Base-by-base conservation (phyloP, 2,113 vertebrate genomes). In the Mirza zaza region DNA sequence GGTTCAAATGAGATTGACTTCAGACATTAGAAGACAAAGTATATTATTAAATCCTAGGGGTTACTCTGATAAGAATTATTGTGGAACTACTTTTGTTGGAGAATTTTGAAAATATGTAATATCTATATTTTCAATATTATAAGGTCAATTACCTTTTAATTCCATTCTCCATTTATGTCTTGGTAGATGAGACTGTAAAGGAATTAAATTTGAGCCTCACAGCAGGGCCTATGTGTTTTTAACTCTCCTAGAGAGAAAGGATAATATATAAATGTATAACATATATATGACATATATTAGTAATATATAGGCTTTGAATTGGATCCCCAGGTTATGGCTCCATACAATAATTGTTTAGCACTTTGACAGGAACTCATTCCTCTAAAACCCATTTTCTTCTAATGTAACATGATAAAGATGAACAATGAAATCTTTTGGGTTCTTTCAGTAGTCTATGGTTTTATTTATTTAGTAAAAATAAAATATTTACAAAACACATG, bases 301-400 rank as follows among this genome's bases (percentile, higher is more conserved):
- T 55, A 34, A 65, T 61, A 15, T 32, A 48, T 2, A 75, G 71
- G 15, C 13, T 71, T 36, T 36, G 14, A 68, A 17, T 75, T 50
- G 4, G 23, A 75, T 48, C 57, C 6, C 6, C 39, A 70, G 21
- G 21, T 73, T 55, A 71, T 45, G 15, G 12, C 0, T 45, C 27
- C 63, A 18, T 25, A 34, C 52, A 55, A 57, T 87, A 77, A 73
- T 1, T 88, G 4, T 75, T 82, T 9, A 39, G 14, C 8, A 17
- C 96, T 93, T 67, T 94, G 79, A 61, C 4, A 39, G 70, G 92
- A 73, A 79, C 0, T 57, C 82, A 65, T 8, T 4, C 29, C 10
- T 73, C 25, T 42, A 36, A 85, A 95, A 92, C 48, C 15, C 68
- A 8, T 63, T 83, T 94, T 75, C 20, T 96, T 93, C 57, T 85